Evolutionary conservation across 2,888 invertebrate genomes (phyloP), one percentile per base, ranked within the genome.

Genomic region (Drosophila differens): DNA sequence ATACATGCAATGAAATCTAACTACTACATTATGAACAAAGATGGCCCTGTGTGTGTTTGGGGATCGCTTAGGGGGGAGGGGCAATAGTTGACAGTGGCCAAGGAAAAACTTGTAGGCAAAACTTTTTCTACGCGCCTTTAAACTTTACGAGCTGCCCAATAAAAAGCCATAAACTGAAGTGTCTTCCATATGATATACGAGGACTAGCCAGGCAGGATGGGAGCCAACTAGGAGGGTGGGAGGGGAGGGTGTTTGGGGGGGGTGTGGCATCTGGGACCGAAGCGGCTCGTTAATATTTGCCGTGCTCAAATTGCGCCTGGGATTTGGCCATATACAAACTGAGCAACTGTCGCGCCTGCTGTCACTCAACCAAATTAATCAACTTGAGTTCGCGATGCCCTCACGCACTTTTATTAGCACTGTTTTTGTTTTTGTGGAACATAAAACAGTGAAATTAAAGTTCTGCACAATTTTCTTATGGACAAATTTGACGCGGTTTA

Each of bases 361-460:
- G 73, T 82, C 88, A 87, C 85, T 87, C 85, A 65, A 71, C 55
- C 65, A 84, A 80, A 84, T 84, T 77, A 85, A 84, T 87, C 85
- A 87, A 85, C 53, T 85, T 74, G 72, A 61, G 53, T 41, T 57
- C 73, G 67, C 77, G 72, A 25, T 55, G 53, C 25, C 60, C 47
- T 6, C 33, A 35, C 64, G 57, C 57, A 35, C 60, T 57, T 70
- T 72, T 72, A 76, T 76, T 73, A 63, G 59, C 32, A 28, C 47
- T 49, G 49, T 28, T 61, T 47, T 66, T 52, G 37, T 28, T 2
- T 0, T 47, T 22, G 25, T 41, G 22, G 32, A 28, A n/a, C 67
- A 57, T 37, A 52, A 32, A 62, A 28, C 30, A 67, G 32, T 66
- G 30, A 51, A 28, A 68, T 54, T 39, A 33, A 47, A 55, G 39